Evolutionary conservation across 2,888 invertebrate species (phyloP).

Genomic region (Drepana falcataria): DNA sequence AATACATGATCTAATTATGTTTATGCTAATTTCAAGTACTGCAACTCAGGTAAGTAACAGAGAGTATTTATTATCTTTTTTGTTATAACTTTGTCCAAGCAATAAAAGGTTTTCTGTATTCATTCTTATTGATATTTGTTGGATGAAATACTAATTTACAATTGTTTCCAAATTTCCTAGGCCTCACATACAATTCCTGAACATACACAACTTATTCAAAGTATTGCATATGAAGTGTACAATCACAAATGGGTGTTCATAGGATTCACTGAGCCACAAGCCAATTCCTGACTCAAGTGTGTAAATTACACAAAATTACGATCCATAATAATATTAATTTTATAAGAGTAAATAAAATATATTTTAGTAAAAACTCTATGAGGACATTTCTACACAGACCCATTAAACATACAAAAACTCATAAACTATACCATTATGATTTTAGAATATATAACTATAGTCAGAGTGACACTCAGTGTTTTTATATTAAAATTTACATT

Average conservation of each 20-base stretch:
- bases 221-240: constrained; percentile 3
- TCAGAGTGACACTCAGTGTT: constrained; percentile 48
- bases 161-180: too few species aligned
- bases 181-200: background rate
- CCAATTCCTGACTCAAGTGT: constrained; percentile 18
- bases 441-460: constrained; percentile 52
- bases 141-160: too few species aligned
- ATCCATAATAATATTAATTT: constrained; percentile 40
- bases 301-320: constrained; percentile 32
- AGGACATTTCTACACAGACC: constrained; percentile 69
- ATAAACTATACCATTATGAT: constrained; percentile 62
- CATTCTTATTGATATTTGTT: too few species aligned
- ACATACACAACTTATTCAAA: background rate
- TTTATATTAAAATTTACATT: constrained; percentile 49
- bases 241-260: background rate
- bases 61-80: too few species aligned
- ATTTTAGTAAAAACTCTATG: constrained; percentile 65
- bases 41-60: too few species aligned
- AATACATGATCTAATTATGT: too few species aligned
- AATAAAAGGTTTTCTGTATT: too few species aligned
- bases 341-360: constrained; percentile 67
- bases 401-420: constrained; percentile 66
- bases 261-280: background rate
- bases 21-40: too few species aligned
- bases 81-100: too few species aligned